A percentile compares a stretch with the other conserved stretches of the same genome.
These are phyloP conservation scores for Liolophura sinensis DNA, from an alignment of 1,140 invertebrate genomes.

Conservation along the genomic window DNA sequence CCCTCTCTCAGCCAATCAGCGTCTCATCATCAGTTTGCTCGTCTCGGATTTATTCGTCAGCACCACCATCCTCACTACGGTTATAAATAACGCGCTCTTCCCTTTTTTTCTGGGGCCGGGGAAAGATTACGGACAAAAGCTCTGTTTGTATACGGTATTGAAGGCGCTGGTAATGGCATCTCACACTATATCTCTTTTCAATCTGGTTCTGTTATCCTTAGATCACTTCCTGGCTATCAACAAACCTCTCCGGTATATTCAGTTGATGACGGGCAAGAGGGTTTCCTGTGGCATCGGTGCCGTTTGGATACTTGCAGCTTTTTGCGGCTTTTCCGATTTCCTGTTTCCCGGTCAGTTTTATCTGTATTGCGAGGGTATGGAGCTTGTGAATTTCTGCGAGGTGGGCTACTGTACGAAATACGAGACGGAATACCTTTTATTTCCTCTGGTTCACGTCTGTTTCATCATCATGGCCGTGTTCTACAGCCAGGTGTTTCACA, in stretches of 20 bases:
- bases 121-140: slow-evolving; percentile 16
- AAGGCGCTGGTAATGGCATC: slow-evolving; percentile 35
- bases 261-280: slow-evolving; percentile 64
- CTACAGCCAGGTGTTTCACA: slow-evolving; percentile 29
- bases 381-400: slow-evolving; percentile 51
- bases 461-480: slow-evolving; percentile 49
- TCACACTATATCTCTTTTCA: slow-evolving; percentile 64
- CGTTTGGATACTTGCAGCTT: slow-evolving; percentile 64
- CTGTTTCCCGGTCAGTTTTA: slow-evolving; percentile 4
- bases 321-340: slow-evolving; percentile 62
- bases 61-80: slow-evolving; percentile 31
- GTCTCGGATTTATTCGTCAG: slow-evolving; percentile 41
- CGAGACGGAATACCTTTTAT: slow-evolving; percentile 44
- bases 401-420: slow-evolving; percentile 55
- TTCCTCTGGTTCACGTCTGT: slow-evolving; percentile 55
- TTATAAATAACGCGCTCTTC: slow-evolving; percentile 20
- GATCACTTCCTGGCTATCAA: slow-evolving; percentile 85
- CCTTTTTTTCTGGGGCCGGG: neutral
- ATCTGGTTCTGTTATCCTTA: slow-evolving; percentile 69
- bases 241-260: slow-evolving; percentile 80
- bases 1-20: slow-evolving; percentile 36
- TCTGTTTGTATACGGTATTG: slow-evolving; percentile 31
- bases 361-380: slow-evolving; percentile 28
- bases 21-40: slow-evolving; percentile 44
- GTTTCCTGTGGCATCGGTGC: slow-evolving; percentile 71